phyloP scores from a whole-genome alignment of 2,113 vertebrate species.

The Larimichthys polyactis region DNA sequence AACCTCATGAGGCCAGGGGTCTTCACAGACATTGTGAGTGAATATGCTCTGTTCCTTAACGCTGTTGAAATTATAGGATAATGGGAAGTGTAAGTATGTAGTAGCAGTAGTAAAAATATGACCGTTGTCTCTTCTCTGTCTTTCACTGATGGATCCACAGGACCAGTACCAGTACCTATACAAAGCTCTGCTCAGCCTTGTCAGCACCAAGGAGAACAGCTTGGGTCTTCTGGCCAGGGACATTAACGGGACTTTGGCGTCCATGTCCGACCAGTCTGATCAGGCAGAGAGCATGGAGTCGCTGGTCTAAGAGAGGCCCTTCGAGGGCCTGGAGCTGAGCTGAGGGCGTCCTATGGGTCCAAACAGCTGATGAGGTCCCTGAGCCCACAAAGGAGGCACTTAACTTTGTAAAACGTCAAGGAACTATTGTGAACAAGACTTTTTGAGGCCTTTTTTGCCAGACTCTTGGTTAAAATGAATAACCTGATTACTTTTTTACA shows the following conservation, averaged over 20 bases:
- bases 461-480: conserved; percentile 97
- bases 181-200: conserved; percentile 94
- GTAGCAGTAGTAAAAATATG: no score
- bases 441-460: conserved; percentile 99
- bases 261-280: conserved; percentile 90
- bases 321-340: conserved; percentile 16
- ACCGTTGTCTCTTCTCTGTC: not conserved
- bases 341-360: conserved; percentile 4
- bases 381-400: conserved; percentile 80
- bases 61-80: no score
- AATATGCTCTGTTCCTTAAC: not conserved
- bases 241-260: conserved; percentile 89
- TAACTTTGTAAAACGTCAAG: conserved; percentile 92
- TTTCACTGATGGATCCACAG: conserved; percentile 79
- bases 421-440: conserved; percentile 91
- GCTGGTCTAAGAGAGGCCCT: conserved; percentile 87
- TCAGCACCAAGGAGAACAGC: conserved; percentile 92
- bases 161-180: conserved; percentile 97
- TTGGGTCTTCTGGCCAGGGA: conserved; percentile 87
- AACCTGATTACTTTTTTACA: conserved; percentile 99
- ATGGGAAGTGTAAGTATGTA: not conserved
- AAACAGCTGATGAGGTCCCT: not conserved
- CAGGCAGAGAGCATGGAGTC: conserved; percentile 95
- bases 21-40: conserved; percentile 96
- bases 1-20: conserved; percentile 98